A percentile compares a stretch with the other conserved stretches of the same genome.
Conservation (phyloP, 1,140 invertebrate genomes). For the Araneus ventricosus region DNA sequence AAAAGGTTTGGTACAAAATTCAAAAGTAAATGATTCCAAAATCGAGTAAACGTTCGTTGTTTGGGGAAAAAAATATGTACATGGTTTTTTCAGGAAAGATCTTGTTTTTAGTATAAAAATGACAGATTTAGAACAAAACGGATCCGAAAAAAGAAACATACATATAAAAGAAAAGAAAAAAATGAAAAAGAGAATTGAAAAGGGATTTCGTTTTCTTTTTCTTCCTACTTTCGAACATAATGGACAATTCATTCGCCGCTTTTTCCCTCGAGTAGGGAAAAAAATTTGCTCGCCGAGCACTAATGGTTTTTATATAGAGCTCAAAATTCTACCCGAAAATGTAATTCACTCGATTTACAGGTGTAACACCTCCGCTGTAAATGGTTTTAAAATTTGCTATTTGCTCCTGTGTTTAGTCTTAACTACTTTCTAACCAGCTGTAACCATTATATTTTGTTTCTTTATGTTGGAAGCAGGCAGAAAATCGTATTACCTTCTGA, state of each 20-base stretch:
- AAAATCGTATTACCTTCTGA: background rate
- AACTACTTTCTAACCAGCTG: conserved; percentile 1
- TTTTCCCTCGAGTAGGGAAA: too few relatives aligned
- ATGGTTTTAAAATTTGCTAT: conserved; percentile 41
- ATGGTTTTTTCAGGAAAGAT: background rate
- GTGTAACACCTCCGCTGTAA: conserved; percentile 31
- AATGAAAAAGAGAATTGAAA: conserved; percentile 8
- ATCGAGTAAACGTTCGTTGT: conserved; percentile 29
- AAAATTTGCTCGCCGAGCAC: conserved; percentile 4
- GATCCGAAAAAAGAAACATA: background rate
- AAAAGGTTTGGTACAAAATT: conserved; percentile 37
- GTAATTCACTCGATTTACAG: conserved; percentile 28
- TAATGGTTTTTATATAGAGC: conserved; percentile 62
- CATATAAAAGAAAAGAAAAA: background rate
- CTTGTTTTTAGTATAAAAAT: conserved; percentile 43
- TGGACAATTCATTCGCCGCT: conserved; percentile 46
- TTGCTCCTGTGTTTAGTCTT: background rate
- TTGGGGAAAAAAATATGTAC: background rate
- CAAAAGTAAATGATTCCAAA: conserved; percentile 56
- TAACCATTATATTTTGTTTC: background rate
- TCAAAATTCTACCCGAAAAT: conserved; percentile 10
- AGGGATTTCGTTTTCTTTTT: conserved; percentile 30
- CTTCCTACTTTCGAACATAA: conserved; percentile 32
- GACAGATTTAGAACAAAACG: background rate
- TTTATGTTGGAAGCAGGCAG: background rate